A percentile compares a stretch with the other conserved stretches of the same genome.
phyloP scores from a whole-genome alignment of 1,140 invertebrate species.

The Ips nitidus region DNA sequence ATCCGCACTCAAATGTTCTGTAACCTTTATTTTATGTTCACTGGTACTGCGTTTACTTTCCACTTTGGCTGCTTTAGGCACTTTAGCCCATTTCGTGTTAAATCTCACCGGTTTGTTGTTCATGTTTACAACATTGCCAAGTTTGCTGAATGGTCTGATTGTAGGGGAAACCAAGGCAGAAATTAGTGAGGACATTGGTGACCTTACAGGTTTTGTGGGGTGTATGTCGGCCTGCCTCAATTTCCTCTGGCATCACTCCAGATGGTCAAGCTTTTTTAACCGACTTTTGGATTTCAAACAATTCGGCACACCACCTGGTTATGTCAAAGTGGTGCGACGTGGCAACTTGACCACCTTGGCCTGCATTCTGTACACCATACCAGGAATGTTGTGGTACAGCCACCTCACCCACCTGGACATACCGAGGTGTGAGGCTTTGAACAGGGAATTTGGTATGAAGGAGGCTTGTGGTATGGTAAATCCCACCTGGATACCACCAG shows the following conservation, averaged over 20 bases:
- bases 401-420: slow-evolving; percentile 13
- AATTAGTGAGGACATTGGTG: slow-evolving; percentile 29
- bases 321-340: slow-evolving; percentile 15
- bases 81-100: slow-evolving; percentile 6
- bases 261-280: slow-evolving; percentile 23
- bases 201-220: slow-evolving; percentile 18
- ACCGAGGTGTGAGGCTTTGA: slow-evolving; percentile 13
- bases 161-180: slow-evolving; percentile 17
- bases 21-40: slow-evolving; percentile 1
- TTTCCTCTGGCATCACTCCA: slow-evolving; percentile 15
- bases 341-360: slow-evolving; percentile 17
- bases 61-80: slow-evolving; percentile 8
- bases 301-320: slow-evolving; percentile 19
- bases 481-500: slow-evolving; percentile 25
- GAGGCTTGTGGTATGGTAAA: slow-evolving; percentile 26
- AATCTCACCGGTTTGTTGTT: neutral
- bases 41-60: slow-evolving; percentile 6
- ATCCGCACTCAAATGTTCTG: neutral
- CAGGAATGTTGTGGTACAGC: slow-evolving; percentile 27
- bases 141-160: neutral
- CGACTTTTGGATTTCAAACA: slow-evolving; percentile 12
- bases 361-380: slow-evolving; percentile 14
- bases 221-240: slow-evolving; percentile 11
- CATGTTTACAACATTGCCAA: neutral
- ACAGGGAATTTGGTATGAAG: slow-evolving; percentile 7